Conservation (phyloP, 1,140 invertebrate species). For the Papilio glaucus region DNA sequence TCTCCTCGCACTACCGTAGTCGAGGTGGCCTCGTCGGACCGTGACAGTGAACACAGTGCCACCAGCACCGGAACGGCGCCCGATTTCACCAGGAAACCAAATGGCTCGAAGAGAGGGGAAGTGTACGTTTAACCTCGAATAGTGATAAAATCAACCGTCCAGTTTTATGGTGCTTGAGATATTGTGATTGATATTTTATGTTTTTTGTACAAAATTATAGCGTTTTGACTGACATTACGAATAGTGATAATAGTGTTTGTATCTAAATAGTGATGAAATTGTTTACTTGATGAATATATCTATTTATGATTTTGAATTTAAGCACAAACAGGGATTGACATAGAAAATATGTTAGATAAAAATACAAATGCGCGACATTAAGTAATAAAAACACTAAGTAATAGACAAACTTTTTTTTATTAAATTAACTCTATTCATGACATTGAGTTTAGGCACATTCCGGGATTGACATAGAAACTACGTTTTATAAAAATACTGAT, state of each 20-base stretch:
- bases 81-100: conserved; percentile 62
- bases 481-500: too few species aligned
- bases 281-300: conserved; percentile 37
- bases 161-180: conserved; percentile 37
- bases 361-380: conserved; percentile 8
- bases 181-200: conserved; percentile 41
- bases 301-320: conserved; percentile 52
- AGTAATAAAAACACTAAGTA: not conserved
- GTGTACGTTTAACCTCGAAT: conserved; percentile 79
- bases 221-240: conserved; percentile 18
- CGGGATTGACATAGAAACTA: too few species aligned
- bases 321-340: conserved; percentile 65
- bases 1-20: conserved; percentile 63
- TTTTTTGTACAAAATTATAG: conserved; percentile 24
- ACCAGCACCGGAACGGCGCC: conserved; percentile 60
- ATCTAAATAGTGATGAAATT: conserved; percentile 39
- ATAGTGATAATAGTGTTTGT: conserved; percentile 36
- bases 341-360: conserved; percentile 47
- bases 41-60: conserved; percentile 68
- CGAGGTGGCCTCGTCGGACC: conserved; percentile 63
- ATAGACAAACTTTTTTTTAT: not conserved
- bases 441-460: too few species aligned
- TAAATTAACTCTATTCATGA: too few species aligned
- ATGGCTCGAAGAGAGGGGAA: conserved; percentile 82
- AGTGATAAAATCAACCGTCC: conserved; percentile 32